Evolutionary conservation across 1,140 invertebrate genomes (phyloP).

Genomic region (Drosophila biarmipes): DNA sequence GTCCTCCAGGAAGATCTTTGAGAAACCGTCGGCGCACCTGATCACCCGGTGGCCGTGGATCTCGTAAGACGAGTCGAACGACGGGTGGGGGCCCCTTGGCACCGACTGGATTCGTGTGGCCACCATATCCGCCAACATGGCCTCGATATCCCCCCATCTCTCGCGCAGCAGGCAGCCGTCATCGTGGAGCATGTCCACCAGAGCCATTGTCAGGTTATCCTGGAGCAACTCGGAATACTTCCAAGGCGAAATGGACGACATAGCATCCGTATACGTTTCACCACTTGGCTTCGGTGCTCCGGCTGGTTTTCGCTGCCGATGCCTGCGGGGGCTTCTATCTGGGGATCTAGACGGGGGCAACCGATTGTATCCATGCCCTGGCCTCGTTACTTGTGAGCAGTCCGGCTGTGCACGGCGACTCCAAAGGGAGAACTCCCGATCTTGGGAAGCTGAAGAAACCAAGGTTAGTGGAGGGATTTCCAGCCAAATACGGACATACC

Average conservation of each 20-base stretch:
- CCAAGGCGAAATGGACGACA: neutral
- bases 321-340: neutral
- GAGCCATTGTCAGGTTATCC: neutral
- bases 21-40: neutral
- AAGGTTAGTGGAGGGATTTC: neutral
- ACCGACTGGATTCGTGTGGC: neutral
- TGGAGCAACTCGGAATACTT: neutral
- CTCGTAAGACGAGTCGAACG: neutral
- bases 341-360: neutral
- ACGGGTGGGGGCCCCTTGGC: neutral
- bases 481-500: neutral
- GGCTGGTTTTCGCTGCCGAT: neutral
- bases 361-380: neutral
- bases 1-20: neutral
- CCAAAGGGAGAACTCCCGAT: neutral
- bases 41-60: constrained; percentile 1
- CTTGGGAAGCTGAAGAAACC: neutral
- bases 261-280: neutral
- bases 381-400: neutral
- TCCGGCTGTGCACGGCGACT: neutral
- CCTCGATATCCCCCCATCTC: constrained; percentile 1
- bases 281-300: neutral
- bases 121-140: neutral
- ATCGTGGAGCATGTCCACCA: neutral
- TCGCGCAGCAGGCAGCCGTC: neutral